Evolutionary conservation across 2,113 vertebrate genomes (phyloP).

Genomic region (Bufo gargarizans): DNA sequence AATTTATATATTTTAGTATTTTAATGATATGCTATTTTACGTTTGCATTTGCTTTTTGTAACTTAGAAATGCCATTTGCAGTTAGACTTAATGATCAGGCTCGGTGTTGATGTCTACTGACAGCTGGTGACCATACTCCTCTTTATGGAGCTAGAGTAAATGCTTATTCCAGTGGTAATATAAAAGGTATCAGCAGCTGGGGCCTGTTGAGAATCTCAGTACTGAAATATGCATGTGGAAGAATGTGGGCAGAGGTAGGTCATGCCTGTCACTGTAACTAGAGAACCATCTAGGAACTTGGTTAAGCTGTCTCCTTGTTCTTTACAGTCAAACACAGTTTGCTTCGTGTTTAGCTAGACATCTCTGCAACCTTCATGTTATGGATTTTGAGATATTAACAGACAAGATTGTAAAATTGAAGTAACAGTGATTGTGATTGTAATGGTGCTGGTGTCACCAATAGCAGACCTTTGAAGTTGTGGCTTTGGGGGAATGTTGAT

Average conservation of each 20-base stretch:
- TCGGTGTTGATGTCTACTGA: constrained; percentile 18
- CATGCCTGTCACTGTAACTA: constrained; percentile 33
- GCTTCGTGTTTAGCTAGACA: background rate
- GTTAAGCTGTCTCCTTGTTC: background rate
- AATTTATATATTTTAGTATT: too few relatives aligned
- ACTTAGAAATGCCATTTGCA: background rate
- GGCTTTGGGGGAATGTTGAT: background rate
- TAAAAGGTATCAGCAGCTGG: constrained; percentile 46
- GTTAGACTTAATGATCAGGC: constrained; percentile 33
- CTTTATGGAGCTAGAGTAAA: constrained; percentile 16
- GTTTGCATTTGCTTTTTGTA: background rate
- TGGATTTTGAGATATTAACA: background rate
- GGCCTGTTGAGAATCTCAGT: constrained; percentile 18
- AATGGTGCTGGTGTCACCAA: background rate
- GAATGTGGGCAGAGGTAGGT: constrained; percentile 36
- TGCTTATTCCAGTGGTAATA: constrained; percentile 21
- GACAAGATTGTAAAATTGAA: too few relatives aligned
- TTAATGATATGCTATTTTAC: background rate
- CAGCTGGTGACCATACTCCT: constrained; percentile 20
- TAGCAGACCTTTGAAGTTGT: background rate
- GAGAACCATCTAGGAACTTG: constrained; percentile 41
- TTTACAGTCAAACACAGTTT: background rate
- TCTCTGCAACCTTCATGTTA: background rate
- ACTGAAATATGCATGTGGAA: constrained; percentile 5
- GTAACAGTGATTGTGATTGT: too few relatives aligned